Conservation (phyloP, 2,797 vertebrate genomes). For the Hypotaenidia okinawae region DNA sequence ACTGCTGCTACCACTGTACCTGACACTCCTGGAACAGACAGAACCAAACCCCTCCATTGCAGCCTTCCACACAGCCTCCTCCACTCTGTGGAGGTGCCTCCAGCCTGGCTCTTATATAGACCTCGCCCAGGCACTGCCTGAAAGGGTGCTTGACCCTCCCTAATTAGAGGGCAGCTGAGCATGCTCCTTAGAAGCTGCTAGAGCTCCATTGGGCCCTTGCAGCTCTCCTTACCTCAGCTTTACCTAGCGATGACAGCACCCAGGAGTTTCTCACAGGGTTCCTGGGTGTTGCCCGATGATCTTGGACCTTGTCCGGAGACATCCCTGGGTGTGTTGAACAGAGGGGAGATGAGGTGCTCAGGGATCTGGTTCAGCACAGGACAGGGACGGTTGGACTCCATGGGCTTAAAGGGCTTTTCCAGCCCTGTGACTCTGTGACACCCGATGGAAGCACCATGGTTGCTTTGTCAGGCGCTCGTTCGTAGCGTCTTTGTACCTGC, state of each 20-base stretch:
- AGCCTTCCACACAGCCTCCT: accelerated
- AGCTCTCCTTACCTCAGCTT: not conserved
- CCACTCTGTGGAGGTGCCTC: accelerated
- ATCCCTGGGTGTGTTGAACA: too few species aligned
- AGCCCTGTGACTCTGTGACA: too few species aligned
- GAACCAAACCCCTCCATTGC: accelerated
- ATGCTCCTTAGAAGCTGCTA: not conserved
- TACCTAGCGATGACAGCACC: not conserved
- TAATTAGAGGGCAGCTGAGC: not conserved
- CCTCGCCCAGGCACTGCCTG: not conserved
- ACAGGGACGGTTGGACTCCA: too few species aligned
- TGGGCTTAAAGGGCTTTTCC: too few species aligned
- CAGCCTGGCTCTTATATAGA: not conserved
- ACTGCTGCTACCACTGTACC: accelerated
- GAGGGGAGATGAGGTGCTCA: too few species aligned
- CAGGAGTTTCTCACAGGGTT: not conserved
- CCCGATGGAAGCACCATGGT: too few species aligned
- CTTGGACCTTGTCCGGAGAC: too few species aligned
- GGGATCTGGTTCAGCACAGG: too few species aligned
- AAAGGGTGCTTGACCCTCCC: not conserved
- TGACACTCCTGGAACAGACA: accelerated
- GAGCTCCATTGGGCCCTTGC: not conserved
- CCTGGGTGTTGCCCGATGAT: not conserved
- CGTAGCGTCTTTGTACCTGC: not conserved
- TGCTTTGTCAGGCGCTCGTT: accelerated